Evolutionary conservation across 2,888 invertebrate genomes (phyloP).

Genomic region (Tenthredo livida): DNA sequence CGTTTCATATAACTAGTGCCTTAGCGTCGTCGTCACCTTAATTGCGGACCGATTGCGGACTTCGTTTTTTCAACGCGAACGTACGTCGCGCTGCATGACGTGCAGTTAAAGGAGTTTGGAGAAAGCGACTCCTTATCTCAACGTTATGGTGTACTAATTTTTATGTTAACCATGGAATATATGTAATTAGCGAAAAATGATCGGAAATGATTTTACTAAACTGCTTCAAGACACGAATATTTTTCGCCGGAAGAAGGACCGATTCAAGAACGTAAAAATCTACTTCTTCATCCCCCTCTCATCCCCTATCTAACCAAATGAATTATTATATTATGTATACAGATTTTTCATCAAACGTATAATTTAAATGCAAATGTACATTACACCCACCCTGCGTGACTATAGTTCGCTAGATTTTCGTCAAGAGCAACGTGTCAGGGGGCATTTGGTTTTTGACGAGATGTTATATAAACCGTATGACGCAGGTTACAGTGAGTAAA

Average conservation of each 20-base stretch:
- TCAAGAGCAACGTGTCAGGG: not conserved
- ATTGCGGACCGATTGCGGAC: slow-evolving; percentile 39
- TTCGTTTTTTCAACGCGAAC: slow-evolving; percentile 5
- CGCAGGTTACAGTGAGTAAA: not conserved
- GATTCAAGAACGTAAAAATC: not conserved
- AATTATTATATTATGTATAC: slow-evolving; percentile 4
- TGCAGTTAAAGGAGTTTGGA: not conserved
- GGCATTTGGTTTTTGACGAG: slow-evolving; percentile 7
- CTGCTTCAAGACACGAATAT: not conserved
- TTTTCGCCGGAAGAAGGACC: not conserved
- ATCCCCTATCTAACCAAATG: not conserved
- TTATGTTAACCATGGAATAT: not conserved
- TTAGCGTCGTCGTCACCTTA: slow-evolving; percentile 30
- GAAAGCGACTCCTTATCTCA: slow-evolving; percentile 10
- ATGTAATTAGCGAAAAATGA: not conserved
- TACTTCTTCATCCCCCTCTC: not conserved
- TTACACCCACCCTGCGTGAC: not conserved
- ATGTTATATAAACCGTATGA: not conserved
- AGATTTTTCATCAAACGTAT: slow-evolving; percentile 12
- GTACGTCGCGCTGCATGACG: not conserved
- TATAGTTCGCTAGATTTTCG: not conserved
- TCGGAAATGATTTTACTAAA: not conserved
- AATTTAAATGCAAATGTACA: slow-evolving; percentile 9
- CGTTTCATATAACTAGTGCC: slow-evolving; percentile 37
- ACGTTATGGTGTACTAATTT: not conserved